Evolutionary conservation across 1,140 invertebrate species (phyloP).

Genomic region (Stegodyphus dumicola): DNA sequence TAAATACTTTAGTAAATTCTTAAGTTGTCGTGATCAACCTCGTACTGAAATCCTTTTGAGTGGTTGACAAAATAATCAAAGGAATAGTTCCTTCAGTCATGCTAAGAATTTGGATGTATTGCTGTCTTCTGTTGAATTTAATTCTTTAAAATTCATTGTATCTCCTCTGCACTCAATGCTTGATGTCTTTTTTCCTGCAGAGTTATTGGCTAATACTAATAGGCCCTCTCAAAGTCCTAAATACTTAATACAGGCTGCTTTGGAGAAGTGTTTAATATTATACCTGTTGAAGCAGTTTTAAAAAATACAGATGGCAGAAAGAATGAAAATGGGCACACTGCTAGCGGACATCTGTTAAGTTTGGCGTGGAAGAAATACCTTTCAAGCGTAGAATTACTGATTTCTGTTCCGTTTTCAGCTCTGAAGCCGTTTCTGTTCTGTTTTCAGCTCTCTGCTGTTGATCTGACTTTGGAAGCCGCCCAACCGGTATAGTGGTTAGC

Average conservation of each 20-base stretch:
- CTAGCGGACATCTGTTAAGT: not conserved
- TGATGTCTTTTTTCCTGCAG: not conserved
- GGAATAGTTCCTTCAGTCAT: not conserved
- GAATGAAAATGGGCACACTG: not conserved
- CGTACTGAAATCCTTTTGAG: not conserved
- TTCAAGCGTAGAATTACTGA: not conserved
- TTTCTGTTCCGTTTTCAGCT: not conserved
- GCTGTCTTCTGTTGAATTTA: slow-evolving; percentile 12
- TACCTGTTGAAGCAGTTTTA: not conserved
- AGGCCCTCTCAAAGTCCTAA: not conserved
- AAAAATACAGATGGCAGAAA: not conserved
- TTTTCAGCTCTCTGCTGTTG: not conserved
- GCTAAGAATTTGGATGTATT: not conserved
- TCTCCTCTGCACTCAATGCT: not conserved
- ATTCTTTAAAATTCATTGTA: not conserved
- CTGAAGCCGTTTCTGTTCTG: not conserved
- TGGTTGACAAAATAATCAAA: slow-evolving; percentile 6
- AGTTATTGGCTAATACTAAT: not conserved
- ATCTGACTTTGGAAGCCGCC: too few species aligned
- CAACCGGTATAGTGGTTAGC: too few species aligned
- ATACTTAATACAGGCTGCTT: not conserved
- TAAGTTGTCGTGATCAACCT: not conserved
- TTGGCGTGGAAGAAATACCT: not conserved
- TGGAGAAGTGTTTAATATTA: not conserved
- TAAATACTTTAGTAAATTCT: not conserved